These are phyloP conservation scores for Orussus abietinus DNA, from an alignment of 1,140 invertebrate species.

Conservation along the genomic window DNA sequence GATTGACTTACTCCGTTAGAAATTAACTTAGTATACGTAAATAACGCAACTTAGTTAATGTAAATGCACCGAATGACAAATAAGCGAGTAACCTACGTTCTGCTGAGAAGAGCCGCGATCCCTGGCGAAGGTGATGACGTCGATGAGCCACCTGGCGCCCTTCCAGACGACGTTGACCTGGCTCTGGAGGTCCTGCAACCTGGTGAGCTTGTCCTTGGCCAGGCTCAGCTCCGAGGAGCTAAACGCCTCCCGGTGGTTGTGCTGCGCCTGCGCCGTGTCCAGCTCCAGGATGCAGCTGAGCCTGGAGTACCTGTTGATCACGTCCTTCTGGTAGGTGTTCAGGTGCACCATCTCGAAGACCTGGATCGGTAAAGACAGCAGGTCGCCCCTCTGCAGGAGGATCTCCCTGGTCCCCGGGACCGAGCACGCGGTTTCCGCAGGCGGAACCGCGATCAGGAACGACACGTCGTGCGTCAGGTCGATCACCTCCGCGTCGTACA, in stretches of 20 bases:
- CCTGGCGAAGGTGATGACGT: slow-evolving; percentile 86
- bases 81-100: slow-evolving; percentile 38
- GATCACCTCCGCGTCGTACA: slow-evolving; percentile 90
- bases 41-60: too few species aligned
- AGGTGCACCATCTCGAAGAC: slow-evolving; percentile 93
- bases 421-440: slow-evolving; percentile 84
- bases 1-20: too few species aligned
- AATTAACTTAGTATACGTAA: too few species aligned
- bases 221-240: slow-evolving; percentile 80
- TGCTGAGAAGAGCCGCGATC: slow-evolving; percentile 61
- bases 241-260: slow-evolving; percentile 89
- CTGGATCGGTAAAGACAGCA: slow-evolving; percentile 82
- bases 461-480: slow-evolving; percentile 85
- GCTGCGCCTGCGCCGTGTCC: slow-evolving; percentile 86
- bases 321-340: slow-evolving; percentile 82
- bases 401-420: slow-evolving; percentile 83
- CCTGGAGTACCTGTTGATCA: slow-evolving; percentile 84
- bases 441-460: slow-evolving; percentile 84
- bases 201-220: slow-evolving; percentile 78
- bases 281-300: slow-evolving; percentile 89
- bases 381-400: slow-evolving; percentile 72
- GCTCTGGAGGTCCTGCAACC: slow-evolving; percentile 76
- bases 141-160: slow-evolving; percentile 89
- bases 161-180: slow-evolving; percentile 87
- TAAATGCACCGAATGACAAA: too few species aligned